A percentile compares a stretch with the other conserved stretches of the same genome.
These are phyloP conservation scores for Crocidura indochinensis DNA, from an alignment of 2,797 vertebrate species.

Conservation along the genomic window DNA sequence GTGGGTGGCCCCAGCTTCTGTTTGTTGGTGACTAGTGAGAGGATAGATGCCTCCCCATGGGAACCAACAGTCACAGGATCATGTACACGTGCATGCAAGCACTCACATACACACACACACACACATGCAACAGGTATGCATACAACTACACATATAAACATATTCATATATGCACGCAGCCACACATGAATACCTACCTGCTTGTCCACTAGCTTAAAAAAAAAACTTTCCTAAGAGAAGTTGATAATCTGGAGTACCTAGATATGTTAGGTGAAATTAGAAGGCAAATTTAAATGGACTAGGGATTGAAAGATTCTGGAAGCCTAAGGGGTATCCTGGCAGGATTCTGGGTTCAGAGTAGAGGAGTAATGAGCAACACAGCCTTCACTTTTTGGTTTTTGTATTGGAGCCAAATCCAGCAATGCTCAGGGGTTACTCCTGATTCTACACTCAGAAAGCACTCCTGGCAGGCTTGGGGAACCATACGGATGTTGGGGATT, in stretches of 20 bases:
- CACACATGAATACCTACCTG: too few relatives aligned
- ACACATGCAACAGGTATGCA: too few relatives aligned
- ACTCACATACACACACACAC: too few relatives aligned
- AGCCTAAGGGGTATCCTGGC: not conserved
- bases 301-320: not conserved
- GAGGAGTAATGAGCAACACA: not conserved
- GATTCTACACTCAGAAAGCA: too few relatives aligned
- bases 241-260: not conserved
- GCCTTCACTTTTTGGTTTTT: too few relatives aligned
- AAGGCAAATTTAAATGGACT: not conserved
- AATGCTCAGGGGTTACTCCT: too few relatives aligned
- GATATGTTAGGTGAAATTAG: not conserved
- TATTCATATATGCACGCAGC: too few relatives aligned
- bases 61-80: not conserved
- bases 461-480: too few relatives aligned
- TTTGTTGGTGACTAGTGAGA: not conserved
- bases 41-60: not conserved
- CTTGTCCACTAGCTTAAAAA: too few relatives aligned
- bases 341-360: not conserved
- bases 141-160: too few relatives aligned
- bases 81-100: fast-evolving
- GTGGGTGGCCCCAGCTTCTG: not conserved
- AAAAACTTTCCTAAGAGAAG: not conserved
- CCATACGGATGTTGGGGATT: too few relatives aligned
- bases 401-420: too few relatives aligned